phyloP scores from a whole-genome alignment of 2,113 vertebrate species.

The Notiomystis cincta region DNA sequence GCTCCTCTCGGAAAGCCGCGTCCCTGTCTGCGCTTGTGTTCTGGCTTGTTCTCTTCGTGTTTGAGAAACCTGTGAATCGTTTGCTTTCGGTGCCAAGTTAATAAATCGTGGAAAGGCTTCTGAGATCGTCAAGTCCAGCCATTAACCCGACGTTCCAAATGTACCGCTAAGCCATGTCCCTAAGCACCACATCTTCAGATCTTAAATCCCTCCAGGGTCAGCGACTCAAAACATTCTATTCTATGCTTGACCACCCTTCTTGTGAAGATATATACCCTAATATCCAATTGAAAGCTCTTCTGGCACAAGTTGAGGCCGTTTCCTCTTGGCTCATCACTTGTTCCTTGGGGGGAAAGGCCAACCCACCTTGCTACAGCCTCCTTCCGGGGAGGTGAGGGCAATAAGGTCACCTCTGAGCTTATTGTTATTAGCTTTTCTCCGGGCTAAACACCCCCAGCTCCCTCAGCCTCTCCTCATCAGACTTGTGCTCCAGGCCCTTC shows the following conservation, averaged over 20 bases:
- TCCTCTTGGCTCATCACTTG: background rate
- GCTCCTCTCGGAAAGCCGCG: background rate
- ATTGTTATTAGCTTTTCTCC: background rate
- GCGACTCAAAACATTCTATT: background rate
- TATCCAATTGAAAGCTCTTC: background rate
- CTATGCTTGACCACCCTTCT: background rate
- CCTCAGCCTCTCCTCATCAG: background rate
- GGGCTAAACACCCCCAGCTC: background rate
- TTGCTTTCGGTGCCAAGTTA: background rate
- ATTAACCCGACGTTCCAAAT: background rate
- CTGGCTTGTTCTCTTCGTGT: background rate
- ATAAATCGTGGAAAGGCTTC: background rate
- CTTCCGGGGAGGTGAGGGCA: background rate
- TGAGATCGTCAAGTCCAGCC: background rate
- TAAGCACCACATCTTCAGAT: background rate
- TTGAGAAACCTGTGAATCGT: background rate
- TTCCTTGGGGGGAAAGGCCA: background rate
- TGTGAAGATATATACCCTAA: background rate
- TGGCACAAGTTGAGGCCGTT: too few species aligned
- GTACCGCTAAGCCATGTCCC: background rate
- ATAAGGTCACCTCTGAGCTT: accelerated
- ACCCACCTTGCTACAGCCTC: background rate
- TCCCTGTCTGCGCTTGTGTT: too few species aligned
- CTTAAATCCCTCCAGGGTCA: background rate
- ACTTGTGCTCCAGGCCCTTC: background rate